Evolutionary conservation across 2,888 invertebrate species (phyloP).

Genomic region (Leptothorax acervorum): DNA sequence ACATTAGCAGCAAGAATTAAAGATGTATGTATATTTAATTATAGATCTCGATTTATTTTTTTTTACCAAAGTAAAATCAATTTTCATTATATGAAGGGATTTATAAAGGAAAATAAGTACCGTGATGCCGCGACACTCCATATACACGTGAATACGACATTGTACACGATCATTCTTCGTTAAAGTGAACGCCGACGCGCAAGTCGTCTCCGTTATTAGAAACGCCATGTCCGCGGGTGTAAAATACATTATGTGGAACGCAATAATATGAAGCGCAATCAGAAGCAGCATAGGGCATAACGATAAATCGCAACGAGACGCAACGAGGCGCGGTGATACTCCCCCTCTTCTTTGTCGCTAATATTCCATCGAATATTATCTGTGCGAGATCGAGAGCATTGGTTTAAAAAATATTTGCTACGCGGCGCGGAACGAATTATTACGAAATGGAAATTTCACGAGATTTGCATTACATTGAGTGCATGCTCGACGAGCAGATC

Average conservation of each 20-base stretch:
- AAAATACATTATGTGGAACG: slow-evolving; percentile 2
- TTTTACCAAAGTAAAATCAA: background rate
- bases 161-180: slow-evolving; percentile 4
- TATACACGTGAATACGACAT: background rate
- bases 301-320: slow-evolving; percentile 19
- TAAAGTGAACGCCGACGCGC: slow-evolving; percentile 13
- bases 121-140: background rate
- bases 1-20: background rate
- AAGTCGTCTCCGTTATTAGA: slow-evolving; percentile 19
- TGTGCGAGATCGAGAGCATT: slow-evolving; percentile 15
- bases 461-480: slow-evolving; percentile 45
- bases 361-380: slow-evolving; percentile 46
- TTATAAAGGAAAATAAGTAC: background rate
- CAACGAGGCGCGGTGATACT: background rate
- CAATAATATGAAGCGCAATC: slow-evolving; percentile 49
- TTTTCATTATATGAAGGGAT: background rate
- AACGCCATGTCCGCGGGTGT: background rate
- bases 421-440: slow-evolving; percentile 29
- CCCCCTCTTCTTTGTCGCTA: background rate
- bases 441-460: slow-evolving; percentile 35
- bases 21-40: background rate
- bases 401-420: slow-evolving; percentile 26
- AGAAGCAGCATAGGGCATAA: slow-evolving; percentile 25
- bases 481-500: slow-evolving; percentile 33
- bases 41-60: background rate